Evolutionary conservation across 2,797 vertebrate genomes (phyloP).

Genomic region (Masticophis lateralis): DNA sequence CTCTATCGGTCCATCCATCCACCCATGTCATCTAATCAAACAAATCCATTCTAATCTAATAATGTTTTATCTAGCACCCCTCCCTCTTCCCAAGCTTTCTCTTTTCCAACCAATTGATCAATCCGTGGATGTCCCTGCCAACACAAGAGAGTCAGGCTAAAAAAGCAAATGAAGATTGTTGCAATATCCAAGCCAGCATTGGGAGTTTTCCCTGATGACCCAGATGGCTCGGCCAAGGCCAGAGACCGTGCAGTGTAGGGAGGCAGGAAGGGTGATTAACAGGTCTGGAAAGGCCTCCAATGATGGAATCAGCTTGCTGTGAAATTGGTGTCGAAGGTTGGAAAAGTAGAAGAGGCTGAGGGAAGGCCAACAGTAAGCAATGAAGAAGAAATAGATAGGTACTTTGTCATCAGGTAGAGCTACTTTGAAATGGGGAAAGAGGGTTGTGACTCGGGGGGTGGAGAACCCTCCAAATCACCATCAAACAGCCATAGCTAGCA

Average conservation of each 20-base stretch:
- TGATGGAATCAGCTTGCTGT: constrained; percentile 39
- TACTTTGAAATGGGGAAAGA: not conserved
- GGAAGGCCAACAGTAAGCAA: constrained; percentile 13
- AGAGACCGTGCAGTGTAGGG: not conserved
- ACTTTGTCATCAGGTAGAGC: constrained; percentile 6
- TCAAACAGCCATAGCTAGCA: not conserved
- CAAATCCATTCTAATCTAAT: constrained; percentile 19
- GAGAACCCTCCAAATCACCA: not conserved
- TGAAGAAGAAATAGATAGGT: constrained; percentile 12
- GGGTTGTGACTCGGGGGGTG: not conserved
- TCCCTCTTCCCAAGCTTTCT: not conserved
- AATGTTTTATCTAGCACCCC: not conserved
- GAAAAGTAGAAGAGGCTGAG: constrained; percentile 1
- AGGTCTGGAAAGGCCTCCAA: constrained; percentile 9
- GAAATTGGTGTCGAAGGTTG: constrained; percentile 37
- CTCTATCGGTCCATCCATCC: not conserved
- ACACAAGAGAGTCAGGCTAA: not conserved
- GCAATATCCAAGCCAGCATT: not conserved
- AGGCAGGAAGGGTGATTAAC: constrained; percentile 22
- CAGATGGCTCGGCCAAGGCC: not conserved
- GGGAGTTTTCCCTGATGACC: not conserved
- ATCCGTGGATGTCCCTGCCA: not conserved
- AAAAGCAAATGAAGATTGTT: not conserved
- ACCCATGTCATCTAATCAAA: not conserved
- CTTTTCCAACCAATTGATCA: constrained; percentile 3